Percentiles rank a stretch among this genome's conserved stretches.
Conservation (phyloP, 1,140 invertebrate species). For the Gonatopus flavifemur region DNA sequence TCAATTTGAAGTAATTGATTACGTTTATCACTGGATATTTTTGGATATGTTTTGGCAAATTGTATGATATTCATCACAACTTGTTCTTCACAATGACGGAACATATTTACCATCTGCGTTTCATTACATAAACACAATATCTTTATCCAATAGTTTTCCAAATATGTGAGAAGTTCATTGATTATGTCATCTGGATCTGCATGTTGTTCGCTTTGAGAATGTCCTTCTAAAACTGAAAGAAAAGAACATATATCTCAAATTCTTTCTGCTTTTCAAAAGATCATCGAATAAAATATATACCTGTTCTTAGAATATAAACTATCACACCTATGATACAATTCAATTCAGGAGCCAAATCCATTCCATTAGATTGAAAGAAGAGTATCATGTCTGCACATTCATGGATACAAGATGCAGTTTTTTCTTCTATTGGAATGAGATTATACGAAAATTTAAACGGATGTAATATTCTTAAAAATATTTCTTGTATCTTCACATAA, state of each 20-base stretch:
- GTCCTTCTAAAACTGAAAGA: conserved; percentile 17
- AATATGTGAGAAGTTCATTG: conserved; percentile 22
- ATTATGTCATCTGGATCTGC: conserved; percentile 12
- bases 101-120: conserved; percentile 24
- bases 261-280: background rate
- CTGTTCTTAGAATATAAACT: conserved; percentile 18
- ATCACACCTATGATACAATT: conserved; percentile 24
- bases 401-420: conserved; percentile 24
- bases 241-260: conserved; percentile 1
- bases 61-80: conserved; percentile 16
- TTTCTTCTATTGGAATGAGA: conserved; percentile 26
- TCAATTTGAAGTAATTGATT: too few relatives aligned
- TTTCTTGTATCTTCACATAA: conserved; percentile 19
- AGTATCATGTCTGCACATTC: conserved; percentile 27
- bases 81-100: conserved; percentile 19
- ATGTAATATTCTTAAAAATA: conserved; percentile 31
- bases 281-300: conserved; percentile 12
- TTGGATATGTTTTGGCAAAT: conserved; percentile 13
- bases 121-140: conserved; percentile 19
- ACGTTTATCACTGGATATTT: too few relatives aligned
- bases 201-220: conserved; percentile 13
- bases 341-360: conserved; percentile 14
- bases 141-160: conserved; percentile 35
- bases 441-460: conserved; percentile 24
- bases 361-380: conserved; percentile 27